Base-by-base conservation (phyloP, 1,140 invertebrate species). In the Colletes gigas region DNA sequence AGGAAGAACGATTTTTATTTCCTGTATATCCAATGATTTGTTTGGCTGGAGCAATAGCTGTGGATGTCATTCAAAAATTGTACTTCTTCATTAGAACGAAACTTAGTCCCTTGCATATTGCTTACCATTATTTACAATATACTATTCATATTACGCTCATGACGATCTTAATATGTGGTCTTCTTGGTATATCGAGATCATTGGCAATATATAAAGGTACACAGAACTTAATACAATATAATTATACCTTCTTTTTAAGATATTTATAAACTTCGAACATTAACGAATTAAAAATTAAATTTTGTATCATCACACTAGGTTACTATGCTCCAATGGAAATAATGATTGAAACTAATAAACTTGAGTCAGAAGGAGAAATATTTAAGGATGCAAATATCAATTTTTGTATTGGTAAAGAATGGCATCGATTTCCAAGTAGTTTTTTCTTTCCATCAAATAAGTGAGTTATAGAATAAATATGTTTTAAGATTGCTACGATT, bases 321-420 rank as follows among this genome's bases (percentile, higher is more conserved):
- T 99, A 99, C 93, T 96, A 98, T 91, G 98, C 97, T 0, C 97
- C 98, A 0, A 96, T 99, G 93, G 97, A 98, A 86, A 93, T 98
- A n/a, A 97, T 98, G 91, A 95, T 97, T 91, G 96, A 98, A 93
- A 92, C 97, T 4, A 96, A 97, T 89, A 94, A 95, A 81, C 92
- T 96, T 78, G 94, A 95, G 17, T 90, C 92, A 0, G 94, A 95
- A 74, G 93, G 95, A 39, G 93, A 93, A 67, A 85, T 96, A 68
- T 92, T 95, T 7, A 87, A 92, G 15, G 94, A 95, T 72, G 91
- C 94, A 50, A 93, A 95, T 70, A 95, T 97, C 5, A 97, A 97
- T 84, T 95, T 99, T 10, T 99, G 99, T 92, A 95, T 98, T 85
- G 99, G 98, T 15, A 99, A 99, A 94, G 99, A 99, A 89, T 99